Evolutionary conservation across 2,113 vertebrate species (phyloP).

Genomic region (Damaliscus lunatus): DNA sequence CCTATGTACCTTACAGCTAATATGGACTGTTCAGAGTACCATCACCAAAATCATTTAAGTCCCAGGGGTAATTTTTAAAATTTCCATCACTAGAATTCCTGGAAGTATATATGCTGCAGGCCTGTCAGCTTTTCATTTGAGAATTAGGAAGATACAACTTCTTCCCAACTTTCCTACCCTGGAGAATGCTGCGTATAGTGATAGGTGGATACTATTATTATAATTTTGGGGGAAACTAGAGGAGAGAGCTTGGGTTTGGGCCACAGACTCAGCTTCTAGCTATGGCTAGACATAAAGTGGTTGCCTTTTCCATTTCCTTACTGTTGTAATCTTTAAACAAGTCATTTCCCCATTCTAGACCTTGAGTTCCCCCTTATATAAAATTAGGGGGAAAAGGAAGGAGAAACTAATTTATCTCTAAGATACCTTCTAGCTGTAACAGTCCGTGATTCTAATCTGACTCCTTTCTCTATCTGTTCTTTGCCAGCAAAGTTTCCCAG

Average conservation of each 20-base stretch:
- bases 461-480: neutral
- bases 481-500: neutral
- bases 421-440: neutral
- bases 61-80: neutral
- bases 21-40: neutral
- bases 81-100: neutral
- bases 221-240: neutral
- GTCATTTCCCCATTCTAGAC: neutral
- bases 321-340: neutral
- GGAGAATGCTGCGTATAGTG: neutral
- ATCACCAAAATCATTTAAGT: neutral
- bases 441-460: neutral
- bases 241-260: neutral
- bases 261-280: neutral
- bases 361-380: neutral
- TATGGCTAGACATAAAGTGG: neutral
- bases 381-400: neutral
- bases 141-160: neutral
- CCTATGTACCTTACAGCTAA: neutral
- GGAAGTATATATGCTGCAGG: neutral
- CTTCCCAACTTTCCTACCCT: neutral
- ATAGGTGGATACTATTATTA: neutral
- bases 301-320: neutral
- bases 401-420: neutral
- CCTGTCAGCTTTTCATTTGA: neutral